Conservation (phyloP, 2,113 vertebrate genomes). For the Crotalus tigris region DNA sequence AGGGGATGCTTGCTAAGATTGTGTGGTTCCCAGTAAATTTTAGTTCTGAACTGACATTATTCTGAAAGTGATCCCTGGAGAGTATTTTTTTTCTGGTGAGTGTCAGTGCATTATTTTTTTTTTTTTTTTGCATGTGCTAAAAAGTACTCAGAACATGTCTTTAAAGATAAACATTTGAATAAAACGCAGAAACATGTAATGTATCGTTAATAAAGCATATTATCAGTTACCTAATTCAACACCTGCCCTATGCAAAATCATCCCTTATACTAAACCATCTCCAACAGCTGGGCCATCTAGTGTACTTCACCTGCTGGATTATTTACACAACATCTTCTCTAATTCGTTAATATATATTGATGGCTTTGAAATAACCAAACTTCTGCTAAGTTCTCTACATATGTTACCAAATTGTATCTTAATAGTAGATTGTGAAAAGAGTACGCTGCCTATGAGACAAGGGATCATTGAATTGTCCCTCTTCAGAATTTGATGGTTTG, state of each 20-base stretch:
- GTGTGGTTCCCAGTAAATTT: not conserved
- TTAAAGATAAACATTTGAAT: not conserved
- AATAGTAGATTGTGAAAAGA: not conserved
- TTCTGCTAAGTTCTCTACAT: not conserved
- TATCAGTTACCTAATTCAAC: not conserved
- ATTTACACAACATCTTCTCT: not conserved
- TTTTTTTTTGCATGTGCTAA: not conserved
- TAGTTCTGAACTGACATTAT: not conserved
- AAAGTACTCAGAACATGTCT: not conserved
- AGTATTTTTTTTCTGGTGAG: not conserved
- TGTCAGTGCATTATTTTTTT: not conserved
- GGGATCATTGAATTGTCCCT: not conserved
- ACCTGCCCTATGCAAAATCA: not conserved
- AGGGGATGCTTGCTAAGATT: not conserved
- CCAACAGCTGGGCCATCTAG: not conserved
- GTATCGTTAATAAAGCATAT: not conserved
- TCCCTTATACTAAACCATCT: not conserved
- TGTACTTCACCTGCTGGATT: not conserved
- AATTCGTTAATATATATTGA: not conserved
- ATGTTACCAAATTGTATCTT: not conserved
- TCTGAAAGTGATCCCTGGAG: not conserved
- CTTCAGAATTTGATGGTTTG: not conserved
- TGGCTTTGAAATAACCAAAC: not conserved
- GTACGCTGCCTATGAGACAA: not conserved
- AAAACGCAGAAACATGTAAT: not conserved